Conservation (phyloP, 2,113 vertebrate genomes). For the Actinemys pallida region DNA sequence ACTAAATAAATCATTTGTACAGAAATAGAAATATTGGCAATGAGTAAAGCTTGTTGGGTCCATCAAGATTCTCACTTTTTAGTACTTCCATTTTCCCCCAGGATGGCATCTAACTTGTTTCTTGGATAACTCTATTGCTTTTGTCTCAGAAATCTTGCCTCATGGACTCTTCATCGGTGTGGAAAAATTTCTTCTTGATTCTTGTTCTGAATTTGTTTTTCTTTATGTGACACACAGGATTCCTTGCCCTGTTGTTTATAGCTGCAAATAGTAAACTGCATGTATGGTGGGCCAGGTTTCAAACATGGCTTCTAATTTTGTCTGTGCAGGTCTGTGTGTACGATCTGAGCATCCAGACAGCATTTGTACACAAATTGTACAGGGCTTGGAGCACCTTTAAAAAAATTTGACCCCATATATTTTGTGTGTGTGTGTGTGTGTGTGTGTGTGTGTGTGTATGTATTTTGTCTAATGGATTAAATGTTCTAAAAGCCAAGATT, state of each 20-base stretch:
- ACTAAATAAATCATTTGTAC: slow-evolving; percentile 25
- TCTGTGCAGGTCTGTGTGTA: neutral
- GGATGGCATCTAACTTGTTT: neutral
- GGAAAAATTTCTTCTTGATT: slow-evolving; percentile 1
- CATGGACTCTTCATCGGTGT: neutral
- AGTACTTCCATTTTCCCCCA: neutral
- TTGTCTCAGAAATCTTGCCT: neutral
- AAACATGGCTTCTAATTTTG: neutral
- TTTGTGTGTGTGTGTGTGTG: neutral
- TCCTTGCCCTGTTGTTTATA: slow-evolving; percentile 7
- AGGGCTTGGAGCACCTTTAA: neutral
- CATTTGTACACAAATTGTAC: slow-evolving; percentile 3
- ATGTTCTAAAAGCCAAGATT: neutral
- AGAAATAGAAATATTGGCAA: slow-evolving; percentile 21
- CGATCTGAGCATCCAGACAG: neutral
- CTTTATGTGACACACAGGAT: neutral
- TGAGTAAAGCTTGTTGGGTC: neutral
- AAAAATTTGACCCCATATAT: neutral
- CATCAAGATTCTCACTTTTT: neutral
- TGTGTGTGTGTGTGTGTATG: neutral
- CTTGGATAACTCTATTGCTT: neutral
- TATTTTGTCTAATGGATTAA: neutral
- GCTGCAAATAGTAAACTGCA: neutral
- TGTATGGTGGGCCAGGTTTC: neutral
- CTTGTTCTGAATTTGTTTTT: slow-evolving; percentile 34